Evolutionary conservation across 1,140 invertebrate genomes (phyloP).

Genomic region (Anagrus nilaparvatae): DNA sequence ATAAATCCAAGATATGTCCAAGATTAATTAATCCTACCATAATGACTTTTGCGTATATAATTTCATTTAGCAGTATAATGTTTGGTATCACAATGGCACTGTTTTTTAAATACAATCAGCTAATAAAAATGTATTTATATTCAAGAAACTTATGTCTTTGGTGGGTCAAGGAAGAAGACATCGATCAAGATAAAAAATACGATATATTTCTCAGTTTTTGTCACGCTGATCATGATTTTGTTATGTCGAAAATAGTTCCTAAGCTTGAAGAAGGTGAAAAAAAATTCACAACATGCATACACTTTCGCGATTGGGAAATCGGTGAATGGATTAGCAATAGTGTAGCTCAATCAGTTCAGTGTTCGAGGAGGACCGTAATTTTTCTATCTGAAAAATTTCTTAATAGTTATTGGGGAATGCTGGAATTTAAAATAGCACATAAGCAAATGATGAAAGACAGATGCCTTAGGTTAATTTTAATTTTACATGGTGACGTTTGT

Average conservation of each 20-base stretch:
- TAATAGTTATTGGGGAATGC: too few relatives aligned
- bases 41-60: constrained; percentile 35
- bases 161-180: constrained; percentile 59
- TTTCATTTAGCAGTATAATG: constrained; percentile 42
- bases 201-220: constrained; percentile 86
- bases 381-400: too few relatives aligned
- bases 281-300: constrained; percentile 62
- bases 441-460: too few relatives aligned
- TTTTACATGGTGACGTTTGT: too few relatives aligned
- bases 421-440: too few relatives aligned
- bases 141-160: constrained; percentile 52
- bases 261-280: constrained; percentile 51
- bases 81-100: constrained; percentile 43
- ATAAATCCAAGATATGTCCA: constrained; percentile 24
- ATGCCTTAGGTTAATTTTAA: too few relatives aligned
- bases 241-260: constrained; percentile 55
- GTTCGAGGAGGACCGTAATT: too few relatives aligned
- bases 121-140: constrained; percentile 63
- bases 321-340: too few relatives aligned
- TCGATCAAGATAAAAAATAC: constrained; percentile 67
- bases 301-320: constrained; percentile 68
- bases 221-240: constrained; percentile 67
- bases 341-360: too few relatives aligned
- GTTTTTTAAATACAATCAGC: constrained; percentile 52
- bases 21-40: constrained; percentile 36